phyloP scores from a whole-genome alignment of 1,140 invertebrate genomes.

The Chlorops oryzae region DNA sequence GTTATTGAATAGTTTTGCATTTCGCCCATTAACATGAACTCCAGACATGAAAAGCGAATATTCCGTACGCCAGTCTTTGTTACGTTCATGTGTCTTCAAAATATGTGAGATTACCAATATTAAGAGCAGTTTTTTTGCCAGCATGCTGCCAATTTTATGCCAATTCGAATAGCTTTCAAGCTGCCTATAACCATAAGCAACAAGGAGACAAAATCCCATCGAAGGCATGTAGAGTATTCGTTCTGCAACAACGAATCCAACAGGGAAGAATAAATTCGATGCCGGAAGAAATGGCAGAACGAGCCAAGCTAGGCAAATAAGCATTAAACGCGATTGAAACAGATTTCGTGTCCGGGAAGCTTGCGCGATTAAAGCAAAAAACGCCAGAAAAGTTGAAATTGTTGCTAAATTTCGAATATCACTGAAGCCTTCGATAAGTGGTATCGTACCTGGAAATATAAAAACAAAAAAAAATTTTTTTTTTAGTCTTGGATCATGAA shows the following conservation, averaged over 20 bases:
- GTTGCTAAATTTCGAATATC: constrained; percentile 85
- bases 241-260: constrained; percentile 96
- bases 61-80: constrained; percentile 89
- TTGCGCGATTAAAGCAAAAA: constrained; percentile 50
- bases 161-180: constrained; percentile 47
- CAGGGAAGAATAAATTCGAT: constrained; percentile 94
- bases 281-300: constrained; percentile 91
- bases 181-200: constrained; percentile 69
- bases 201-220: constrained; percentile 92
- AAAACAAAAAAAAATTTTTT: background rate
- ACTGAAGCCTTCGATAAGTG: constrained; percentile 69
- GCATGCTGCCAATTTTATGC: constrained; percentile 11
- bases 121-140: constrained; percentile 40
- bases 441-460: constrained; percentile 74
- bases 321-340: constrained; percentile 61
- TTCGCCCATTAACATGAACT: constrained; percentile 81
- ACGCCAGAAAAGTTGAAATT: constrained; percentile 59
- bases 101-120: constrained; percentile 69
- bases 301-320: constrained; percentile 81
- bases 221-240: constrained; percentile 93
- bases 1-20: constrained; percentile 96
- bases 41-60: constrained; percentile 90
- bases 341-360: constrained; percentile 30
- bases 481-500: too few species aligned
- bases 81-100: constrained; percentile 77